phyloP scores from a whole-genome alignment of 2,113 vertebrate species.

The Engystomops pustulosus region DNA sequence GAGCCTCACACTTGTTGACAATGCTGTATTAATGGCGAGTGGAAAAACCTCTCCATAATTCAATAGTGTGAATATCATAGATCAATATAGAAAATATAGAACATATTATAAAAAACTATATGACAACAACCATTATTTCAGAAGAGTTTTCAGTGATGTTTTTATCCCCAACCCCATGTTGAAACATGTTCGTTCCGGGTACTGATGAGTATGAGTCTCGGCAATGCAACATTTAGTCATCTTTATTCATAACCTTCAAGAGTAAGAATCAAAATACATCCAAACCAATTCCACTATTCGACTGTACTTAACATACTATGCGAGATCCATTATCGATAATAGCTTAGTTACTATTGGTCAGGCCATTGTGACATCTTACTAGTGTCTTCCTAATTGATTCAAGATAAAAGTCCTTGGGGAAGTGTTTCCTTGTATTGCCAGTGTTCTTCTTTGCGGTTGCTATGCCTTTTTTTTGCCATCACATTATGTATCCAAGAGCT shows the following conservation, averaged over 20 bases:
- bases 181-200: no score
- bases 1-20: no score
- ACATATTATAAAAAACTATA: no score
- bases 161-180: no score
- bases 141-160: no score
- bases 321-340: neutral
- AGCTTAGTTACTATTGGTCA: constrained; percentile 7
- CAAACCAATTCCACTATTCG: neutral
- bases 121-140: no score
- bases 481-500: neutral
- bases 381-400: constrained; percentile 12
- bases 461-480: neutral
- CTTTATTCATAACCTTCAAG: neutral
- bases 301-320: neutral
- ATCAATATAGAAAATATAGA: no score
- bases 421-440: neutral
- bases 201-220: no score
- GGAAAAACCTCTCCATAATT: no score
- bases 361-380: neutral
- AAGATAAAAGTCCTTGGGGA: neutral
- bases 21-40: no score
- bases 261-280: neutral
- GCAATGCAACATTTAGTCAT: neutral
- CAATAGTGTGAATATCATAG: no score
- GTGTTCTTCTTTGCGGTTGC: neutral